Evolutionary conservation across 2,113 vertebrate species (phyloP).

Genomic region (Ciconia stormi): DNA sequence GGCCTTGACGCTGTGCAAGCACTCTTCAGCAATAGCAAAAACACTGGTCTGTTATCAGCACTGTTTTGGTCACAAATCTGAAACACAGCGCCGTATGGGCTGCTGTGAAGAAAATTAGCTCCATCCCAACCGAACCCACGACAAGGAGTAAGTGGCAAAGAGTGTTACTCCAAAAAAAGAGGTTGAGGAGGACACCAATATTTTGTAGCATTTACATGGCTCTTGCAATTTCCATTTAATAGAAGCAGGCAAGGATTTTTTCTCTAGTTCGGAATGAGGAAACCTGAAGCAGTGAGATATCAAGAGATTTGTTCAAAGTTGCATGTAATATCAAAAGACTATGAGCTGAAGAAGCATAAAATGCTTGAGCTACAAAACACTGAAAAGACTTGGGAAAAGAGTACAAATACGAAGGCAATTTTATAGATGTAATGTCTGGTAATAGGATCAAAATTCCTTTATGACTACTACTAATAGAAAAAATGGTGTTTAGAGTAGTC

Average conservation of each 20-base stretch:
- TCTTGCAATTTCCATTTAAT: not conserved
- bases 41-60: not conserved
- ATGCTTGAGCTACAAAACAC: not conserved
- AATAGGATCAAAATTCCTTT: not conserved
- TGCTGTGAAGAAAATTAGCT: not conserved
- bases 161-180: not conserved
- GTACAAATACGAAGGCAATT: not conserved
- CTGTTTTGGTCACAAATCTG: not conserved
- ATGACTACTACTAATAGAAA: not conserved
- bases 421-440: not conserved
- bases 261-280: not conserved
- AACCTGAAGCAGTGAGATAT: not conserved
- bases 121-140: not conserved
- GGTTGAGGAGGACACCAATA: accelerated
- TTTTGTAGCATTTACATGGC: not conserved
- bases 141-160: not conserved
- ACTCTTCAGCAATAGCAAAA: not conserved
- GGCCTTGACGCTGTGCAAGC: no score
- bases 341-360: not conserved
- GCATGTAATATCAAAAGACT: not conserved
- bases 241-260: not conserved
- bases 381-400: not conserved
- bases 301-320: not conserved
- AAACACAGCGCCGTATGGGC: not conserved
- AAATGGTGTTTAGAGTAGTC: not conserved